Conservation (phyloP, 1,140 invertebrate species). For the Brachionus rubens region DNA sequence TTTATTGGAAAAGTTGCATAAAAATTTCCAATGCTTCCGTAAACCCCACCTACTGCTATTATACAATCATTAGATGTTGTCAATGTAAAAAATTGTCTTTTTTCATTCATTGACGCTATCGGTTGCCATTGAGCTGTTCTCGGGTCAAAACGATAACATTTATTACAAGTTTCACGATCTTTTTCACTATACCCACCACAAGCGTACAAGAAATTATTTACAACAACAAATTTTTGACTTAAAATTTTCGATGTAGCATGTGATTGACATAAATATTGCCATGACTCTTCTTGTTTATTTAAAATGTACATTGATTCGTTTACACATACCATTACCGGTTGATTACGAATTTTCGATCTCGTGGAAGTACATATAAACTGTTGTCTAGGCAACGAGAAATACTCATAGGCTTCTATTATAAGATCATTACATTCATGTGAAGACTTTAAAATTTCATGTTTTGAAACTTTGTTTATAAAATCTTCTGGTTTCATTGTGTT, state of each 20-base stretch:
- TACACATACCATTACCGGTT: constrained; percentile 35
- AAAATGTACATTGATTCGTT: constrained; percentile 43
- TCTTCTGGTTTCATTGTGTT: constrained; percentile 22
- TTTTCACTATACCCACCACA: constrained; percentile 58
- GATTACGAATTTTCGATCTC: constrained; percentile 25
- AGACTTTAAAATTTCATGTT: not conserved
- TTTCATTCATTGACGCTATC: constrained; percentile 58
- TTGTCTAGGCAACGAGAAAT: constrained; percentile 23
- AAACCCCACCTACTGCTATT: constrained; percentile 40
- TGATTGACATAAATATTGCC: constrained; percentile 46
- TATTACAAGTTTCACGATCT: constrained; percentile 58
- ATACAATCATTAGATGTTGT: constrained; percentile 47
- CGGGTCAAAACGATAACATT: constrained; percentile 60
- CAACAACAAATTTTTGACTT: constrained; percentile 50
- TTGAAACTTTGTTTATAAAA: constrained; percentile 17
- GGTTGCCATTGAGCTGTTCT: constrained; percentile 59
- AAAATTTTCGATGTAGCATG: constrained; percentile 20
- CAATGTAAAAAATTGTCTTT: constrained; percentile 58
- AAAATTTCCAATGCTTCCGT: constrained; percentile 44
- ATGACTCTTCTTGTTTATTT: constrained; percentile 31
- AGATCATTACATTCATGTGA: not conserved
- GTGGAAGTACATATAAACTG: not conserved
- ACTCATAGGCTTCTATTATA: constrained; percentile 23
- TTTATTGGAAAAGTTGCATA: constrained; percentile 39
- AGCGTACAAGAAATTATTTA: constrained; percentile 60